Base-by-base conservation (phyloP, 2,797 vertebrate species). In the Melanotaenia parkinsoni region DNA sequence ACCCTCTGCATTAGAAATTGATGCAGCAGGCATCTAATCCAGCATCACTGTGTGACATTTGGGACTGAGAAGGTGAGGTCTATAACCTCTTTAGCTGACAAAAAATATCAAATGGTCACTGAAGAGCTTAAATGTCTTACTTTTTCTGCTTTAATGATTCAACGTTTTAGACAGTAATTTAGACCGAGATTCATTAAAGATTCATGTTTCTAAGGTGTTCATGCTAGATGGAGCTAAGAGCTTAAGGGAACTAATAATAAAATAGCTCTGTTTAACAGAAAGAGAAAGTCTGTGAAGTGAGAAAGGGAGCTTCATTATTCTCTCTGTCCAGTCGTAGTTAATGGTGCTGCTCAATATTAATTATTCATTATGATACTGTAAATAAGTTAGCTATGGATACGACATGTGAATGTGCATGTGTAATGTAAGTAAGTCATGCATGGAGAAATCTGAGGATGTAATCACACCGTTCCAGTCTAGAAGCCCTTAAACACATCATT, bases 391-490 rank as follows among this genome's bases (percentile, higher is more conserved):
- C 70, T 82, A 70, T 80, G 60, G 75, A 82, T 74, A 85, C 8
- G 32, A 72, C 53, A 1, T 66, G 18, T 61, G 54, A 14, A 56
- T 61, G 37, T 68, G 43, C 38, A 53, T 57, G 38, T 62, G 43
- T 53, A 32, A 50, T 11, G 47, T 69, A 50, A 63, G 28, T 64
- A 45, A 79, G 35, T 87, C 74, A 81, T 76, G 67, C 75, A 63
- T 77, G 59, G 56, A 70, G 54, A 78, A 50, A 78, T 81, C 67
- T 80, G 83, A 80, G 83, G 83, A 82, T 79, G 50, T 89, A 84
- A 88, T 84, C 80, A 70, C 86, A 72, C 57, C 35, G 74, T 90
- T 92, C 87, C 88, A 85, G 79, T 86, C 77, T 18, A 74, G 67
- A 73, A 87, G 79, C 75, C 80, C 66, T 88, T 86, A 74, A 87